Evolutionary conservation across 2,888 invertebrate genomes (phyloP), one percentile per base, ranked within the genome.

Genomic region (Ophion ventricosus): DNA sequence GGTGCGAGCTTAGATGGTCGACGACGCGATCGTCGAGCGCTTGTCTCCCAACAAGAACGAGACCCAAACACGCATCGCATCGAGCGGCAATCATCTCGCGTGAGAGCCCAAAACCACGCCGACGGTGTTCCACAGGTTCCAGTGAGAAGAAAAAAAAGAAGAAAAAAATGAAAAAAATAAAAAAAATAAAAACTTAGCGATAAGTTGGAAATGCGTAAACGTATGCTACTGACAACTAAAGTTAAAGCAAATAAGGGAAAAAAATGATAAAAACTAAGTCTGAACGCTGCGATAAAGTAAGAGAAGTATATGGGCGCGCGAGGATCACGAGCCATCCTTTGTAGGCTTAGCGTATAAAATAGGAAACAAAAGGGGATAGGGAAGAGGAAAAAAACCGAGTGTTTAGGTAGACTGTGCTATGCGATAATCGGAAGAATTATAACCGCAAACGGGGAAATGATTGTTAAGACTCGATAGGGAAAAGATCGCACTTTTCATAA

Each of bases 291-390:
- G 74, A 74, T 63, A 61, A 76, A 76, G n/a, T n/a, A n/a, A n/a
- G n/a, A n/a, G 56, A 63, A 74, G 63, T 63, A 20, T 20, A 43
- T 59, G 3, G 17, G 40, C 35, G 59, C 54, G 64, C 8, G 54
- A 80, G 66, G 63, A 78, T 70, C 35, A 20, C 26, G 64, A 75
- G 75, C 75, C 75, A 75, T 73, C 57, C 54, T 75, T 43, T 43
- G 14, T 79, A 74, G 43, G 82, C 77, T 82, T 74, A 73, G 69
- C 74, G 77, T 59, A 84, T 77, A 81, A 81, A 85, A 77, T 73
- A 79, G 70, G 77, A 70, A 73, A 85, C n/a, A 63, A 73, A 82
- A 85, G 69, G n/a, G 8, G 35, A 17, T 17, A 40, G 66, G 61
- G 57, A 72, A 80, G 73, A 76, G 69, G 76, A 79, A 78, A 69